Conservation (phyloP, 30 jellyfish, hydroid and myxozoan species). For the Aurelia coerulea region DNA sequence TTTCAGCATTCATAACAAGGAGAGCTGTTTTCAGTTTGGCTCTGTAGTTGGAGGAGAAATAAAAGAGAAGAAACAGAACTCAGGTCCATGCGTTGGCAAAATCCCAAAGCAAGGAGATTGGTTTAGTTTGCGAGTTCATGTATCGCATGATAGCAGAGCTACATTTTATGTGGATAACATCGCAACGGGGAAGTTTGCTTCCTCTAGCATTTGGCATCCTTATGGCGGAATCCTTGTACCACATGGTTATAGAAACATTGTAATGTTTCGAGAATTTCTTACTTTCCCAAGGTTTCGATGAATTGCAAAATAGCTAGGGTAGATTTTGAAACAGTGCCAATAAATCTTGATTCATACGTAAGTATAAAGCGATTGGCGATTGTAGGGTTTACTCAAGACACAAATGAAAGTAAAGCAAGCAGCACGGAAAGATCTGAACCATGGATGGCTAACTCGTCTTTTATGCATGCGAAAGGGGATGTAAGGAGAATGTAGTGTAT, state of each 20-base stretch:
- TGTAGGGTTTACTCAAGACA: too few relatives aligned
- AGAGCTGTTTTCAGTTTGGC: slow-evolving; percentile 58
- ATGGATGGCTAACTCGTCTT: too few relatives aligned
- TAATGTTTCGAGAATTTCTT: slow-evolving; percentile 51
- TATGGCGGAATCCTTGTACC: slow-evolving; percentile 58
- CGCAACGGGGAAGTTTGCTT: slow-evolving; percentile 9
- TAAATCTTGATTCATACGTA: too few relatives aligned
- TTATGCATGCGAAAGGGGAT: too few relatives aligned
- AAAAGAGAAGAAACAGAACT: slow-evolving; percentile 1
- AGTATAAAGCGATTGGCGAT: too few relatives aligned
- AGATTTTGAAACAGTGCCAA: too few relatives aligned
- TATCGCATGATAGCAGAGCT: too few relatives aligned
- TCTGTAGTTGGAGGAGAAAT: slow-evolving; percentile 42
- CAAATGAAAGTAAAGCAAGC: too few relatives aligned
- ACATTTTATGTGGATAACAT: background rate
- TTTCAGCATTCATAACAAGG: slow-evolving; percentile 7
- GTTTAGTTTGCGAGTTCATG: slow-evolving; percentile 38
- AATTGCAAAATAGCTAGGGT: too few relatives aligned
- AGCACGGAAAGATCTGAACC: too few relatives aligned
- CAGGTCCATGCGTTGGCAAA: slow-evolving; percentile 25
- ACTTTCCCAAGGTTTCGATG: too few relatives aligned
- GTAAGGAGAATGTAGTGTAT: too few relatives aligned
- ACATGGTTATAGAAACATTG: slow-evolving; percentile 50
- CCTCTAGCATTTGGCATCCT: slow-evolving; percentile 23
- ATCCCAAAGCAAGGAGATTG: slow-evolving; percentile 12